Base-by-base conservation (phyloP, 1,140 invertebrate species). In the Adelges cooleyi region DNA sequence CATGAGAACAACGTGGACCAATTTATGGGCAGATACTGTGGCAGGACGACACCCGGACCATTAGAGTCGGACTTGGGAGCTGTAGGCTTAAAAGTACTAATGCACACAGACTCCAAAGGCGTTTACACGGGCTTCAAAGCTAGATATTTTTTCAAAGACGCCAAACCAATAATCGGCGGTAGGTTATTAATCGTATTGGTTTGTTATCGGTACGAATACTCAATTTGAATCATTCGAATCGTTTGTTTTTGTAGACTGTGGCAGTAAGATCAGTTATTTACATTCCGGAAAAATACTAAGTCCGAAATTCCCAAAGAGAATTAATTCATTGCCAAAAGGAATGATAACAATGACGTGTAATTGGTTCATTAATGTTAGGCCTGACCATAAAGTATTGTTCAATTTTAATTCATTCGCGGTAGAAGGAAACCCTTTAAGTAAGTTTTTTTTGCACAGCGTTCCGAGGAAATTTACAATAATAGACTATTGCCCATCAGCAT, bases 81-180 rank as follows among this genome's bases (percentile, higher is more conserved):
- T 10, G 80, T 84, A 38, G 88, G 87, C 3, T 78, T 95, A 25
- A 89, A 87, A 71, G 81, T 95, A 20, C 80, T 92, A 42, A 77
- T 95, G 27, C 87, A 90, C 72, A 88, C 92, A 6, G 88, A 95
- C 73, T 78, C 80, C 9, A 85, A 87, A 68, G 82, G 83, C 40
- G 90, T 94, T 20, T 89, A 84, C 66, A 92, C 87, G 69, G 92
- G 92, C 11, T 96, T 96, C 75, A 90, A 90, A 72, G 91, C 89
- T 2, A 73, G 85, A 69, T 96, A 95, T 72, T 84, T 86, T 67
- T 95, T 94, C 74, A 87, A 92, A 76, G 80, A 82, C 33, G 86
- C 87, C 46, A 90, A 91, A 73, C 86, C 87, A 10, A 86, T 90
- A 72, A 90, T 90, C 73, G 89, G 89, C 77, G 82, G 83, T 84